A percentile compares a stretch with the other conserved stretches of the same genome.
These are phyloP conservation scores for Acromyrmex echinatior DNA, from an alignment of 1,140 invertebrate species.

Conservation along the genomic window DNA sequence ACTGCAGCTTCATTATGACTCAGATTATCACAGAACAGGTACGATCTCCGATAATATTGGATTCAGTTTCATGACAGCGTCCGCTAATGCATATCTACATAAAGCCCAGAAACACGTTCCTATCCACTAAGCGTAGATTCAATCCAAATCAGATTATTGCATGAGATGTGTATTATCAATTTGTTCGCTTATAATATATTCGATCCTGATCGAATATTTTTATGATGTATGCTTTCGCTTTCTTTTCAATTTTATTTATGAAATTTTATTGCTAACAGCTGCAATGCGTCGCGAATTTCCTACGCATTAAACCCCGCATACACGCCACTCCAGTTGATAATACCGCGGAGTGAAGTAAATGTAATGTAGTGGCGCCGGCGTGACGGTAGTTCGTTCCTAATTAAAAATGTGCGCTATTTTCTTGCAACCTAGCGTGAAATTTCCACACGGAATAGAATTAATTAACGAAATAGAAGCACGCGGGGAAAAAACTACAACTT, in stretches of 20 bases:
- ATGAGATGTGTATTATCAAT: neutral
- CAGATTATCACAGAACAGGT: slow-evolving; percentile 18
- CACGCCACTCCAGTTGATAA: slow-evolving; percentile 9
- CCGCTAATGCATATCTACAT: slow-evolving; percentile 7
- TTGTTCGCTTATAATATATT: neutral
- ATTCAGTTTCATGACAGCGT: slow-evolving; percentile 31
- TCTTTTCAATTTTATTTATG: neutral
- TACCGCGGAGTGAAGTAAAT: slow-evolving; percentile 24
- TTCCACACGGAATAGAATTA: slow-evolving; percentile 20
- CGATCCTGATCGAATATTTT: neutral
- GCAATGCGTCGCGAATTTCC: neutral
- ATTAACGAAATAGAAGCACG: slow-evolving; percentile 40
- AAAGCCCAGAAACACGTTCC: neutral
- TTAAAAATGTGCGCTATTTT: slow-evolving; percentile 51
- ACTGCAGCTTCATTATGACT: slow-evolving; percentile 47
- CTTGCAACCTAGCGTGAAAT: slow-evolving; percentile 32
- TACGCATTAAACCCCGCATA: neutral
- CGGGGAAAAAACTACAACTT: slow-evolving; percentile 17
- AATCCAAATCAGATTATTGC: slow-evolving; percentile 8
- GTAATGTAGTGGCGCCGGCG: neutral
- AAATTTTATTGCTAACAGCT: neutral
- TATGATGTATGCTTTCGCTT: neutral
- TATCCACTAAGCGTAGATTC: neutral
- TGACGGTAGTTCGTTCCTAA: slow-evolving; percentile 34
- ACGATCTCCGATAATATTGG: slow-evolving; percentile 23